Evolutionary conservation across 2,113 vertebrate genomes (phyloP).

Genomic region (Pomatorhinus ruficollis): DNA sequence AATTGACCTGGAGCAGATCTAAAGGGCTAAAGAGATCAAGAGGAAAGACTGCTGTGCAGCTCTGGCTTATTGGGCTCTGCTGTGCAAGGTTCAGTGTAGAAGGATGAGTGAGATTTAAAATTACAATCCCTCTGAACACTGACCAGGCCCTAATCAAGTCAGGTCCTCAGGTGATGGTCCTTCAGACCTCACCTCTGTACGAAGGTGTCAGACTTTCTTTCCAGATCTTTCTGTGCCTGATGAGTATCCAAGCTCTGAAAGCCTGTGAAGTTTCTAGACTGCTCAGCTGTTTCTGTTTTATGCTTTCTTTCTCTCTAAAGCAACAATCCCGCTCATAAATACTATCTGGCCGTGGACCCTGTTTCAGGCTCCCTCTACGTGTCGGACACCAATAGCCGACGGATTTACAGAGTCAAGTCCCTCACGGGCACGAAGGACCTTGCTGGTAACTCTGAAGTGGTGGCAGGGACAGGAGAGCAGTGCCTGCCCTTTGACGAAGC

Average conservation of each 20-base stretch:
- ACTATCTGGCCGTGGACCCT: conserved; percentile 97
- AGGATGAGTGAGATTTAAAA: not conserved
- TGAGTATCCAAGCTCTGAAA: conserved; percentile 7
- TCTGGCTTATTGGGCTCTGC: not conserved
- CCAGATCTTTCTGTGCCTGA: conserved; percentile 73
- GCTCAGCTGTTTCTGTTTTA: conserved; percentile 55
- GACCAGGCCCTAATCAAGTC: not conserved
- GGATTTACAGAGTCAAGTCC: conserved; percentile 90
- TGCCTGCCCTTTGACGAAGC: conserved; percentile 96
- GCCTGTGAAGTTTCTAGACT: conserved; percentile 27
- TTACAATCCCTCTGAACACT: not conserved
- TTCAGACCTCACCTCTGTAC: not conserved
- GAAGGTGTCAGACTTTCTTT: conserved; percentile 46
- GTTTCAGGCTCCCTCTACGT: conserved; percentile 92
- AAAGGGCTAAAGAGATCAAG: conserved; percentile 18
- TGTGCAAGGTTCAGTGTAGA: not conserved
- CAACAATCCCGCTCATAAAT: conserved; percentile 98
- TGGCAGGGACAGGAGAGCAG: conserved; percentile 96
- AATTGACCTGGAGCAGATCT: conserved; percentile 19
- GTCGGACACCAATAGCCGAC: conserved; percentile 94
- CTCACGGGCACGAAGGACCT: conserved; percentile 86
- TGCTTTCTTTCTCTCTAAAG: conserved; percentile 75
- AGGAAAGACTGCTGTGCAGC: not conserved
- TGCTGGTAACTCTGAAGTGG: conserved; percentile 90
- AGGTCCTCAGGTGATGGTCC: conserved; percentile 11